Evolutionary conservation across 2,113 vertebrate genomes (phyloP), one percentile per base, ranked within the genome.

Genomic region (Amia ocellicauda): DNA sequence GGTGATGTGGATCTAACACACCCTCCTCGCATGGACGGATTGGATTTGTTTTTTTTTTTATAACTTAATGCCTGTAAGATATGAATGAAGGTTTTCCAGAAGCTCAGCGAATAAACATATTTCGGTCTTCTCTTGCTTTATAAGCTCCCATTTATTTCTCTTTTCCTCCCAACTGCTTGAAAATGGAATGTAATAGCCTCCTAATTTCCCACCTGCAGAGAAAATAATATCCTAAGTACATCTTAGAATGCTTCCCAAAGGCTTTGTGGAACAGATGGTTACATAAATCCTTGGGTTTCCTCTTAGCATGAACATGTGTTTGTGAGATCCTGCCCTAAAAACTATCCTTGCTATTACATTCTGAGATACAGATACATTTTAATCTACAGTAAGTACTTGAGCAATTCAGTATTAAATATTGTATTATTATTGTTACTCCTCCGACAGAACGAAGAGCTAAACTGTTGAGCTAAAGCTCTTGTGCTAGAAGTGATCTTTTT

Each of bases 231-330:
- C 80, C 80, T 87, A 84, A 88, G 80, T 86, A 85, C 86, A 87
- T 88, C 83, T 86, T 87, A 86, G 81, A 75, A 79, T 79, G 82
- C 78, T 83, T 81, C 83, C 76, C 74, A 83, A 84, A 86, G 80
- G 83, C 86, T 83, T 86, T 86, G 84, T 74, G 75, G 80, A 90
- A 86, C 88, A 89, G 84, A 89, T 87, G 87, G 85, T 85, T 86
- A 77, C 75, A 75, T 77, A 86, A 86, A 87, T 86, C 82, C 78
- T 72, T 62, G 50, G 49, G 74, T 85, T 83, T 84, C 79, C 82
- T 82, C 80, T 66, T 74, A 79, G 82, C 69, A 66, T 70, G 75
- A 79, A 83, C 81, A 87, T 68, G 66, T 67, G 66, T 55, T 61
- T 42, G 43, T 50, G 42, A 55, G 59, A 40, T 54, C 26, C 42